Base-by-base conservation (phyloP, 2,888 invertebrate genomes). In the Cantharis rustica region DNA sequence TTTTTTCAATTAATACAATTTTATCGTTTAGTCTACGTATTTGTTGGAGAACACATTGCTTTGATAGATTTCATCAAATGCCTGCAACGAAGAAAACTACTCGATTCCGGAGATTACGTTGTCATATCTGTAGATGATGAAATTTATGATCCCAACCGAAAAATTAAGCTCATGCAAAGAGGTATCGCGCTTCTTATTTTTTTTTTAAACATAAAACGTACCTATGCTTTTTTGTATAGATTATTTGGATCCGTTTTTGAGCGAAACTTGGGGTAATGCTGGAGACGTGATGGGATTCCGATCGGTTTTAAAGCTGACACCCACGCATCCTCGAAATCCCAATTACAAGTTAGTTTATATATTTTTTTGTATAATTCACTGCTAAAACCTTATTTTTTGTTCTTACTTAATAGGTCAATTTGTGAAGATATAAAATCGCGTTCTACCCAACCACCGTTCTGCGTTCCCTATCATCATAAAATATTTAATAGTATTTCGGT, bases 51-150 rank as follows among this genome's bases (percentile, higher is more conserved):
- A 84, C 94, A 95, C 84, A 94, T 95, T 78, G 95, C 96, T 0
- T 90, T 97, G 86, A 94, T 96, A 76, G 95, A 95, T 88, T 94
- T 97, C 87, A 93, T 97, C 83, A 91, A 92, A 79, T 94, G 94
- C 72, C 90, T 98, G 82, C 93, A 95, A 82, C 90, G 93, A 61
- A 90, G 93, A 1, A 93, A 93, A 0, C 90, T 97, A 2, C 90
- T 97, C 16, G 92, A 93, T 73, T 90, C 90, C 0, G 96, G 96
- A 0, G 94, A 96, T 82, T 97, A 98, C 85, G 92, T 96, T 1
- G 93, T 97, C 17, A 94, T 98, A 31, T 96, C 96, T 0, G 94
- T 97, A 0, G 96, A 97, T 84, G 95, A 96, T 82, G 95, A 95
- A 85, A 94, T 95, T 69, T 95, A 95, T 84, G 93, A 94, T 85